Evolutionary conservation across 2,888 invertebrate genomes (phyloP), one percentile per base, ranked within the genome.

Genomic region (Philaethria dido): DNA sequence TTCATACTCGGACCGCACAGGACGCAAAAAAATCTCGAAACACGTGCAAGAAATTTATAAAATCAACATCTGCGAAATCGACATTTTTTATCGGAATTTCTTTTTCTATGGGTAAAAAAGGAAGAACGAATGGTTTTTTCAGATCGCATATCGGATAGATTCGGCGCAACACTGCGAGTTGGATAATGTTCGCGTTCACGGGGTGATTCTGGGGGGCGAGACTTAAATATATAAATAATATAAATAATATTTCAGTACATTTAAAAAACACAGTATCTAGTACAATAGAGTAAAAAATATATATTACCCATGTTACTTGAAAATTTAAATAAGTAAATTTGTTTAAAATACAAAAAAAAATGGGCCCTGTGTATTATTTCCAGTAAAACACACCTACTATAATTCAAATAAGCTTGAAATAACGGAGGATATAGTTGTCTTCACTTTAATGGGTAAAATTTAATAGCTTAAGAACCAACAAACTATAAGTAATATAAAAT

Each of bases 51-150:
- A 89, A 87, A 87, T 89, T 88, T 87, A 88, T 87, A 88, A 88
- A 89, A 88, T 84, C 85, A 89, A 91, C 92, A 92, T 92, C 92
- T 92, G 91, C 92, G 82, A 92, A 91, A 89, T 89, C 86, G 83
- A 72, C 76, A 74, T 84, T 89, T 86, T 91, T 91, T 87, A 82
- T 73, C 62, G 69, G 74, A 84, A 87, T 87, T 88, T 90, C 86
- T 89, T 88, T 87, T 72, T 82, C 76, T 69, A 62, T 67, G 52
- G 25, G 64, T 80, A 82, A 86, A 90, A 91, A 89, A 85, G 74
- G 78, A 52, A 67, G 66, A 69, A 55, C 69, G 84, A 80, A 73
- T 77, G 76, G 73, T 82, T 88, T 89, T 90, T 89, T 89, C 86
- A 80, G 84, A 82, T 84, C 84, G 80, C 81, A 81, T 88, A 89